Base-by-base conservation (phyloP, 1,140 invertebrate genomes). In the Drosophila oshimai region DNA sequence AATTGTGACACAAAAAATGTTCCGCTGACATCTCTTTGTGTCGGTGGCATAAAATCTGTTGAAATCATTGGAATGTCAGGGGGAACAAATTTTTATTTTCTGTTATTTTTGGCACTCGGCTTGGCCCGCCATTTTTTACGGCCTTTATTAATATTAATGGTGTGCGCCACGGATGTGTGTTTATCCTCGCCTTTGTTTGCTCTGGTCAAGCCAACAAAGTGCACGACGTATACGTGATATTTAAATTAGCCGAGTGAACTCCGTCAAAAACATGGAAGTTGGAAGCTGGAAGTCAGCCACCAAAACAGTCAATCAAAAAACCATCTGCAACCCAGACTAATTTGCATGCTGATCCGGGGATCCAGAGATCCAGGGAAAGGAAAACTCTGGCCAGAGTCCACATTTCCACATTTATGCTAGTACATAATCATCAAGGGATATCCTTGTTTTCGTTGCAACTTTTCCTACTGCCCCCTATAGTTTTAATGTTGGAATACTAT, bases 71-170 rank as follows among this genome's bases (percentile, higher is more conserved):
- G 47, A 34, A 5, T 55, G 53, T 51, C 39, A 28, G 54, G 36
- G 31, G 36, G 57, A 75, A 58, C 12, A 24, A 17, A 28, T 45
- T 17, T 15, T 49, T 42, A 29, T 29, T 44, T 49, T 39, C 22
- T 81, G 42, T 62, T 80, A 86, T 84, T 86, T 75, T 69, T 76
- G 68, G 80, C 74, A 44, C 26, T 46, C 57, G 51, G 37, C 60
- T 53, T n/a, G n/a, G 50, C 34, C 31, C 26, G 13, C 34, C 81
- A 67, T 75, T 86, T 84, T 86, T 54, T 79, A 51, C 57, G 64
- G 71, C 53, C 72, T 74, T 75, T 87, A 78, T 81, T 81, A 87
- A 88, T 87, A 87, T 87, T 87, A 87, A 87, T 87, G 81, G 74
- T 77, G 61, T 81, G 73, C 77, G 45, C 28, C 50, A 51, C 54